phyloP scores from a whole-genome alignment of 2,888 invertebrate genomes.

The Ormyrus thymus region DNA sequence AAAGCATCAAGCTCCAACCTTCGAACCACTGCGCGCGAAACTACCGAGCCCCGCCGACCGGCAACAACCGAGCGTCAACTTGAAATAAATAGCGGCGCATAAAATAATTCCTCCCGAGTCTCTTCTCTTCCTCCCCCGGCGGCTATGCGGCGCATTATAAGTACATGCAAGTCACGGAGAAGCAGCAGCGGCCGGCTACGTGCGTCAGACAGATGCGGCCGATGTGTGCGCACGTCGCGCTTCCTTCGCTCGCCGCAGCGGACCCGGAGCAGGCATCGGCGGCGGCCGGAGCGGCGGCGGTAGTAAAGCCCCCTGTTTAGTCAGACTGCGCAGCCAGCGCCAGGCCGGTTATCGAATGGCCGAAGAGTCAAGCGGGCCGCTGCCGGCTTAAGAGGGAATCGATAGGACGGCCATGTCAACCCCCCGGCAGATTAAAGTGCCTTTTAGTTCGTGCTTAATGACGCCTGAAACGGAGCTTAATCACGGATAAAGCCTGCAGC shows the following conservation, averaged over 20 bases:
- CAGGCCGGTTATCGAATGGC: constrained; percentile 61
- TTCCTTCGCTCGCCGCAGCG: no score
- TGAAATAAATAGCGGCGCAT: no score
- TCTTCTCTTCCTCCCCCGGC: no score
- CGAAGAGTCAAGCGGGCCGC: constrained; percentile 63
- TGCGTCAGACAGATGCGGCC: constrained; percentile 22
- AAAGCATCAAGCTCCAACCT: no score
- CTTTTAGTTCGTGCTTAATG: constrained; percentile 72
- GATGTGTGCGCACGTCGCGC: no score
- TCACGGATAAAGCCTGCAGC: constrained; percentile 68
- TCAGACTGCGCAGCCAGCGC: constrained; percentile 53
- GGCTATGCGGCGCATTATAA: neutral
- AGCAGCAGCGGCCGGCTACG: constrained; percentile 29
- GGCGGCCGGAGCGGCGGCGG: constrained; percentile 42
- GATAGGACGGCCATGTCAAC: constrained; percentile 67
- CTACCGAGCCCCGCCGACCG: no score
- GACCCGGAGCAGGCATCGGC: no score
- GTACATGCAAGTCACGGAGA: constrained; percentile 45
- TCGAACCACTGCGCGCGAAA: no score
- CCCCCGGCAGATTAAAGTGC: constrained; percentile 67
- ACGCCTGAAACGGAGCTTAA: constrained; percentile 70
- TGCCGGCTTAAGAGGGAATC: constrained; percentile 68
- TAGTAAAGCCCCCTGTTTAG: constrained; percentile 63
- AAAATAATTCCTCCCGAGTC: no score
- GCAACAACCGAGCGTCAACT: no score